These are phyloP conservation scores for Drosophila burlai DNA, from an alignment of 1,140 invertebrate genomes.

Conservation along the genomic window DNA sequence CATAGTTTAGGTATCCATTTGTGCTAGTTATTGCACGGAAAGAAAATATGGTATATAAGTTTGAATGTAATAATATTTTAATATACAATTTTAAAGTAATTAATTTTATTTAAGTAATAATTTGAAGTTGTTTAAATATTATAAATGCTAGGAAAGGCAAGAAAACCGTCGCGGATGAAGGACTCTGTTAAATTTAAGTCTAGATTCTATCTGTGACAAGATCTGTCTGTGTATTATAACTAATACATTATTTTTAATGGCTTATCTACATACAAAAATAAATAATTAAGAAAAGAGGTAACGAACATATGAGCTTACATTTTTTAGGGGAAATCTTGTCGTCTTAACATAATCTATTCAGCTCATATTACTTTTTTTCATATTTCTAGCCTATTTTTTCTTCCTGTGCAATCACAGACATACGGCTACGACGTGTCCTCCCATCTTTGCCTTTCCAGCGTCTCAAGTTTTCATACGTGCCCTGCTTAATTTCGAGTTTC, in stretches of 20 bases:
- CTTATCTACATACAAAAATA: neutral
- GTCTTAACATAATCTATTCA: neutral
- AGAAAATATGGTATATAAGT: neutral
- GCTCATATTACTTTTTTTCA: no score
- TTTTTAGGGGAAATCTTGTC: no score
- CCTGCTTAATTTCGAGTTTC: conserved; percentile 64
- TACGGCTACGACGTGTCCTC: conserved; percentile 18
- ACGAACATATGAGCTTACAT: neutral
- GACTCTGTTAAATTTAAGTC: neutral
- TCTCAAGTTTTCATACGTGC: conserved; percentile 72
- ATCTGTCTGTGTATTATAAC: neutral
- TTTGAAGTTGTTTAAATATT: neutral
- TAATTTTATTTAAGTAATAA: no score
- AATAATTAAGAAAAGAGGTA: neutral
- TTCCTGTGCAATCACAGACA: neutral
- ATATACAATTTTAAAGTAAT: neutral
- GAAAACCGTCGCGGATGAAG: neutral
- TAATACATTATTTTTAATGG: neutral
- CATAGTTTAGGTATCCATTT: conserved; percentile 40
- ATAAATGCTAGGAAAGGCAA: neutral
- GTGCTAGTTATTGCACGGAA: conserved; percentile 1
- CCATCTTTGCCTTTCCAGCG: conserved; percentile 11
- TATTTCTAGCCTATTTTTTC: neutral
- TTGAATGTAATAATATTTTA: neutral
- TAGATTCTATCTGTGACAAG: neutral